Evolutionary conservation across 1,140 invertebrate genomes (phyloP).

Genomic region (Brachionus rubens): DNA sequence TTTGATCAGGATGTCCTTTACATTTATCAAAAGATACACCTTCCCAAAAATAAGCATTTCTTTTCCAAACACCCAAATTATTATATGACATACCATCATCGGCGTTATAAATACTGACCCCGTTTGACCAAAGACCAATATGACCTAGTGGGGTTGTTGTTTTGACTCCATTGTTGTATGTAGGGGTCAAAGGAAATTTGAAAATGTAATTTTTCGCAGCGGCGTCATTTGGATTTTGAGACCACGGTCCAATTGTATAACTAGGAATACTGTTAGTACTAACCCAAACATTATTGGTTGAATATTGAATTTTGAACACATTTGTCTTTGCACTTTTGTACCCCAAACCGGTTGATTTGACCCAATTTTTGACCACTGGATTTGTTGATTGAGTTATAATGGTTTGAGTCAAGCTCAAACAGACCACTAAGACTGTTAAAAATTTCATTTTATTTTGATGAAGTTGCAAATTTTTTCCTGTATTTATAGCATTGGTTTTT

Average conservation of each 20-base stretch:
- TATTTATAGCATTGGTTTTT: too few relatives aligned
- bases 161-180: background rate
- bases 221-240: background rate
- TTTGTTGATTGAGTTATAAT: too few relatives aligned
- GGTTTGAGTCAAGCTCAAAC: too few relatives aligned
- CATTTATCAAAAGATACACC: background rate
- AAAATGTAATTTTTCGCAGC: background rate
- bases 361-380: background rate
- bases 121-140: background rate
- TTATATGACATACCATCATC: constrained; percentile 10
- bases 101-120: background rate
- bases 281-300: background rate
- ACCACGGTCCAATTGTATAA: background rate
- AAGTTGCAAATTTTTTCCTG: too few relatives aligned
- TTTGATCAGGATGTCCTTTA: background rate
- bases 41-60: background rate
- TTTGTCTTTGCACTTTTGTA: background rate
- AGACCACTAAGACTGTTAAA: too few relatives aligned
- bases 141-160: background rate
- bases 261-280: background rate
- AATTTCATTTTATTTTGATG: too few relatives aligned
- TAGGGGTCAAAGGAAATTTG: background rate
- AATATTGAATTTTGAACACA: background rate
- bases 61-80: constrained; percentile 3
- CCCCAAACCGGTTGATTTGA: background rate